Conservation (phyloP, 1,140 invertebrate species). For the Pogonomyrmex barbatus region DNA sequence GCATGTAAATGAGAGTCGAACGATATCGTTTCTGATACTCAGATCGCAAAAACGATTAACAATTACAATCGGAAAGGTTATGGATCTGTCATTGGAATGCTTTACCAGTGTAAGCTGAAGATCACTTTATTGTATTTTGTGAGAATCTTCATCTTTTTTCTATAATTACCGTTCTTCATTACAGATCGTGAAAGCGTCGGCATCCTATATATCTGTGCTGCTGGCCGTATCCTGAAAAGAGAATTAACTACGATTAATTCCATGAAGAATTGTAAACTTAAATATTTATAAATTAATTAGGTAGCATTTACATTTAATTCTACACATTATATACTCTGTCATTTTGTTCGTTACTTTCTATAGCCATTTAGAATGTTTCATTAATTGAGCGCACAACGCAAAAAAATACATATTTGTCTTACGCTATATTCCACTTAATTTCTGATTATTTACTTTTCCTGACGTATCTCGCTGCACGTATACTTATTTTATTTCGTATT, state of each 20-base stretch:
- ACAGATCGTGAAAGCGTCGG: slow-evolving; percentile 28
- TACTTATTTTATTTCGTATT: not conserved
- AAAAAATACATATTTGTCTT: not conserved
- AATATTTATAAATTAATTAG: not conserved
- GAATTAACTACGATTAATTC: not conserved
- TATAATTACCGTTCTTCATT: not conserved
- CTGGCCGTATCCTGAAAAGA: not conserved
- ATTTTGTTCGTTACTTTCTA: not conserved
- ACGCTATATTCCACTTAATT: not conserved
- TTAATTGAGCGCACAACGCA: not conserved
- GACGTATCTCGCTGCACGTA: not conserved
- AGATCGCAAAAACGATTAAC: slow-evolving; percentile 52
- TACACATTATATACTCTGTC: not conserved
- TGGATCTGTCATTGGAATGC: slow-evolving; percentile 34
- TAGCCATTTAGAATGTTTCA: not conserved
- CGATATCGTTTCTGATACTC: slow-evolving; percentile 30
- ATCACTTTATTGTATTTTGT: not conserved
- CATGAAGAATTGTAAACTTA: not conserved
- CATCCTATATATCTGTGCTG: slow-evolving; percentile 16
- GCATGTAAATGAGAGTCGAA: slow-evolving; percentile 17
- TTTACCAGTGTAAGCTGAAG: slow-evolving; percentile 41
- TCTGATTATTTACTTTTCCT: not conserved
- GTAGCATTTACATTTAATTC: not conserved
- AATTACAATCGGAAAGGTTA: slow-evolving; percentile 48
- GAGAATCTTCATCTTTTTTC: not conserved